A percentile compares a stretch with the other conserved stretches of the same genome.
These are phyloP conservation scores for Myotis vivesi DNA, from an alignment of 2,797 vertebrate genomes.

Conservation along the genomic window DNA sequence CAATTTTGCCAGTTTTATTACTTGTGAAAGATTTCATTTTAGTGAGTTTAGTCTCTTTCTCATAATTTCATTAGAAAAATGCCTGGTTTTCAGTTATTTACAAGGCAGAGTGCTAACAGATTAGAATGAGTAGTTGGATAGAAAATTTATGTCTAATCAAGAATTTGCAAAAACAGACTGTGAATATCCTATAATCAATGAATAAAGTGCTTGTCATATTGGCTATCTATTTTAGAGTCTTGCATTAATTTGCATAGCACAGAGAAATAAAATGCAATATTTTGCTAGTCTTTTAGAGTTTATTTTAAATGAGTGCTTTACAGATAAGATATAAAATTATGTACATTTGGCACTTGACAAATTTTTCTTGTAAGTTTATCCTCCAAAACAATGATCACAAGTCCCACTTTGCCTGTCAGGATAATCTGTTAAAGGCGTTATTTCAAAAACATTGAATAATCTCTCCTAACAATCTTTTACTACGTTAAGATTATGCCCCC, in stretches of 20 bases:
- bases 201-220: not conserved
- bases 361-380: not conserved
- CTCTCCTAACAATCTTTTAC: not conserved
- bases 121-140: not conserved
- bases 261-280: not conserved
- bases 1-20: not conserved
- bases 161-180: not conserved
- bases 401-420: not conserved
- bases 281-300: not conserved
- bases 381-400: not conserved
- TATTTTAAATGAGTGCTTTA: conserved; percentile 3
- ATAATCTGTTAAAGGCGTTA: not conserved
- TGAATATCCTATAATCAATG: not conserved
- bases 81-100: not conserved
- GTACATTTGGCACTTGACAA: not conserved
- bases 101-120: not conserved
- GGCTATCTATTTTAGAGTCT: not conserved
- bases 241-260: not conserved
- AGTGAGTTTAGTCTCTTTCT: not conserved
- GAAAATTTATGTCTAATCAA: not conserved
- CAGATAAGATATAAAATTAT: not conserved
- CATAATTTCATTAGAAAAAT: conserved; percentile 12
- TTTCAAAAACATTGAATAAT: not conserved
- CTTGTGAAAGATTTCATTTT: not conserved
- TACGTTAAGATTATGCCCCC: not conserved